A percentile compares a stretch with the other conserved stretches of the same genome.
phyloP scores from a whole-genome alignment of 2,113 vertebrate species.

The Cyrtonyx montezumae region DNA sequence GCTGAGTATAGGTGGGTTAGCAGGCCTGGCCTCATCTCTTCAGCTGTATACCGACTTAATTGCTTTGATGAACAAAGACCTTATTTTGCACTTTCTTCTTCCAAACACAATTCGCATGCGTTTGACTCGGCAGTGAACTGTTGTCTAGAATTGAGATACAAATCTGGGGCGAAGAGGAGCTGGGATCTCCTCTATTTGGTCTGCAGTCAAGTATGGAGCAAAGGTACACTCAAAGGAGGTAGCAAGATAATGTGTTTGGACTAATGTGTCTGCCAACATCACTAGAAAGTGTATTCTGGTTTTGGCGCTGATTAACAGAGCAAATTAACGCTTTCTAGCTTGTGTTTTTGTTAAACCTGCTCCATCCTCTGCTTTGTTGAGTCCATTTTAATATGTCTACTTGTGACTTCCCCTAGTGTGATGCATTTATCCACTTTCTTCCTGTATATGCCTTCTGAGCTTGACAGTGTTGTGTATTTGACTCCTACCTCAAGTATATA shows the following conservation, averaged over 20 bases:
- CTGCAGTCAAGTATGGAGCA: fast-evolving
- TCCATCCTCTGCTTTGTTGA: not conserved
- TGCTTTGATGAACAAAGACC: not conserved
- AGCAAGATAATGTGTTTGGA: not conserved
- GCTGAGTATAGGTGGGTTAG: not conserved
- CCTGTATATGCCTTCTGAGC: not conserved
- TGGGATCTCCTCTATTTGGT: not conserved
- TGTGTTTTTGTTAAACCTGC: not conserved
- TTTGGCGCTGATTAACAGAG: not conserved
- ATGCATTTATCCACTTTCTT: not conserved
- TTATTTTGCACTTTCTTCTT: not conserved
- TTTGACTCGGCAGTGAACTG: not conserved
- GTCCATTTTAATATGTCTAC: not conserved
- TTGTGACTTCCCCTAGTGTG: not conserved
- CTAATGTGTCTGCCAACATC: not conserved
- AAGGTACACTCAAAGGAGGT: not conserved
- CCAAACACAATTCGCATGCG: not conserved
- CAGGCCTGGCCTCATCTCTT: not conserved
- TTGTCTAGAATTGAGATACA: not conserved
- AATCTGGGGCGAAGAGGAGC: not conserved
- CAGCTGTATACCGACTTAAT: not conserved
- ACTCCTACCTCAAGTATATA: not conserved
- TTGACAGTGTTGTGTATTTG: not conserved
- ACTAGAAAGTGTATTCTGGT: not conserved
- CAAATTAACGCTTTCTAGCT: not conserved